These are phyloP conservation scores for Agrotis clavis DNA, from an alignment of 2,888 invertebrate genomes.

Conservation along the genomic window DNA sequence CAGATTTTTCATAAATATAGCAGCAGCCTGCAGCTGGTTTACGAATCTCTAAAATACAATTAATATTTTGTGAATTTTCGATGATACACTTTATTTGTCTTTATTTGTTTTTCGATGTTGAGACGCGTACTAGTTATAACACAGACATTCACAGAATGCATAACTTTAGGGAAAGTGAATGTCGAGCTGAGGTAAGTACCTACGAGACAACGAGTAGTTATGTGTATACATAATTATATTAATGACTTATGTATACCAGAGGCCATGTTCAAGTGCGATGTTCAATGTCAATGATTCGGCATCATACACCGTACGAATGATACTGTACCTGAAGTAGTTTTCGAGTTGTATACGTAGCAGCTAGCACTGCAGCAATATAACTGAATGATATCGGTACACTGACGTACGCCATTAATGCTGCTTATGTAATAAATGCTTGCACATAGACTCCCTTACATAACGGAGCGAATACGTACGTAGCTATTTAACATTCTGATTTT, in stretches of 20 bases:
- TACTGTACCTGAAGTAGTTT: constrained; percentile 17
- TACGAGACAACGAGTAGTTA: constrained; percentile 20
- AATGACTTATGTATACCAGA: constrained; percentile 6
- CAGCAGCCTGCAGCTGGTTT: background rate
- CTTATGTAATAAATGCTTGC: constrained; percentile 73
- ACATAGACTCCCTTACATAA: constrained; percentile 71
- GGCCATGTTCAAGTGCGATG: constrained; percentile 33
- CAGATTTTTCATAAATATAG: constrained; percentile 12
- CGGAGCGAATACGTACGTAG: constrained; percentile 22
- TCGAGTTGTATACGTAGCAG: constrained; percentile 31
- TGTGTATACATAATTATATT: too few species aligned
- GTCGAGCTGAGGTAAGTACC: constrained; percentile 24
- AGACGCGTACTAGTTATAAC: constrained; percentile 39
- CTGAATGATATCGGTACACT: constrained; percentile 58
- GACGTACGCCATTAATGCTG: constrained; percentile 70
- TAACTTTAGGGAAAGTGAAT: constrained; percentile 59
- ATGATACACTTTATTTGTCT: background rate
- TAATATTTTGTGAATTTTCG: background rate
- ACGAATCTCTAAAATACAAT: too few species aligned
- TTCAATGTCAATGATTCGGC: constrained; percentile 33
- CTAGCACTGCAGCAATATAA: constrained; percentile 28
- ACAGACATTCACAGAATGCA: constrained; percentile 48
- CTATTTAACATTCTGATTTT: constrained; percentile 49
- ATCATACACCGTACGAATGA: constrained; percentile 23
- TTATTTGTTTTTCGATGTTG: constrained; percentile 14